phyloP scores from a whole-genome alignment of 2,113 vertebrate genomes.

The Corythornis madagascariensis region DNA sequence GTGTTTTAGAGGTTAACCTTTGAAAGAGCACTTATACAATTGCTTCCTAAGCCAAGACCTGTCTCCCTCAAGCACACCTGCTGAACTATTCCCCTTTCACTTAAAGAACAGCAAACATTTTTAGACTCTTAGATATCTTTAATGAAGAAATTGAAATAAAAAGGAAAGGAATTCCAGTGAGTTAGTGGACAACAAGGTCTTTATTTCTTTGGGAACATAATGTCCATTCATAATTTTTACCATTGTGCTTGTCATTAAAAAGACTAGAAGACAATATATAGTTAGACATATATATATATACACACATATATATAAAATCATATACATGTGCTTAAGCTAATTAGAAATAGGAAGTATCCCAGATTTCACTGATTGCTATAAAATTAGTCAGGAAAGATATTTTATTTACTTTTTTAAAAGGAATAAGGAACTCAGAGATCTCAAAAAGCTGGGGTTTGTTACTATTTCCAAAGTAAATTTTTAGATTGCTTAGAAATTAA shows the following conservation, averaged over 20 bases:
- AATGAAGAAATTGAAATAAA: background rate
- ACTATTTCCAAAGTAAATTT: background rate
- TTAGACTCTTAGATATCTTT: background rate
- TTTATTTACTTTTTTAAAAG: background rate
- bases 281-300: too few species aligned
- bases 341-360: background rate
- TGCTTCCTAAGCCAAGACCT: background rate
- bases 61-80: background rate
- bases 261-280: too few species aligned
- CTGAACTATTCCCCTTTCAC: background rate
- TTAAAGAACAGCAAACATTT: background rate
- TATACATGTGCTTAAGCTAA: background rate
- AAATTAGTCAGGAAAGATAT: background rate
- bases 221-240: background rate
- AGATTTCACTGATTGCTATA: background rate
- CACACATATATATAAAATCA: background rate
- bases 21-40: background rate
- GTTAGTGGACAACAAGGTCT: background rate
- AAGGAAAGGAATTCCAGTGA: background rate
- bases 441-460: background rate
- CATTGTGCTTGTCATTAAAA: background rate
- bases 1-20: background rate
- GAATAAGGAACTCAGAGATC: background rate
- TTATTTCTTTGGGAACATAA: background rate
- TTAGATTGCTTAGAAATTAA: constrained; percentile 1